Evolutionary conservation across 2,888 invertebrate genomes (phyloP).

Genomic region (Aphodius granarius): DNA sequence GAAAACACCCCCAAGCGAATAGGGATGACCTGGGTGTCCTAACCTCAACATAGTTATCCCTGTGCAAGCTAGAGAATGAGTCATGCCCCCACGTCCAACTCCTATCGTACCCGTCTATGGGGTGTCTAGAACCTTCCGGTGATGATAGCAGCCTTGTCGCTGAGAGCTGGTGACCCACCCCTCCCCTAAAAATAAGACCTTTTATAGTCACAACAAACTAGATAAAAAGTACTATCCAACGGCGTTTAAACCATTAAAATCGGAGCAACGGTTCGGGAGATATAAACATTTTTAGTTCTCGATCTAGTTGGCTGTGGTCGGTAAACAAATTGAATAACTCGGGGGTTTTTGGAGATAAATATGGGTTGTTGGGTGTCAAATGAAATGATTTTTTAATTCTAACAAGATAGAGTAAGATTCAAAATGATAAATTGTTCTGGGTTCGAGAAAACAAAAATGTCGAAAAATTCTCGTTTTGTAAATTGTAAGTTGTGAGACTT

Average conservation of each 20-base stretch:
- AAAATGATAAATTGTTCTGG: not conserved
- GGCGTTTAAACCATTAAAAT: not conserved
- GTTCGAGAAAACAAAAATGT: too few relatives aligned
- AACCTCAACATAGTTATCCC: conserved; percentile 50
- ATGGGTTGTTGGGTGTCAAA: not conserved
- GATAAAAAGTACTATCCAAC: not conserved
- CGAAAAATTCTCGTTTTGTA: too few relatives aligned
- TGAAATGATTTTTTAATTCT: not conserved
- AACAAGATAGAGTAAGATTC: not conserved
- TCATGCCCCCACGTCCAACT: conserved; percentile 53
- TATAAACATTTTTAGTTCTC: not conserved
- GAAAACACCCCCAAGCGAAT: conserved; percentile 75
- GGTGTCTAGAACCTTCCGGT: conserved; percentile 79
- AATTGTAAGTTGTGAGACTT: too few relatives aligned
- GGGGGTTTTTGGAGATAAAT: not conserved
- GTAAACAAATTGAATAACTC: not conserved
- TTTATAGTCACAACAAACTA: not conserved
- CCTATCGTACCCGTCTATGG: conserved; percentile 67
- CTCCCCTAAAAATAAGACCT: conserved; percentile 59
- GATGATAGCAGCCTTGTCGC: conserved; percentile 81
- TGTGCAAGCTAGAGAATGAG: conserved; percentile 50
- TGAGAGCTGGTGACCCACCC: conserved; percentile 80
- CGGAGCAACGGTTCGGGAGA: not conserved
- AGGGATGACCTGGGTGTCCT: conserved; percentile 52
- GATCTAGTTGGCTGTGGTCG: not conserved